phyloP scores from a whole-genome alignment of 2,888 invertebrate genomes.

The Serripes groenlandicus region DNA sequence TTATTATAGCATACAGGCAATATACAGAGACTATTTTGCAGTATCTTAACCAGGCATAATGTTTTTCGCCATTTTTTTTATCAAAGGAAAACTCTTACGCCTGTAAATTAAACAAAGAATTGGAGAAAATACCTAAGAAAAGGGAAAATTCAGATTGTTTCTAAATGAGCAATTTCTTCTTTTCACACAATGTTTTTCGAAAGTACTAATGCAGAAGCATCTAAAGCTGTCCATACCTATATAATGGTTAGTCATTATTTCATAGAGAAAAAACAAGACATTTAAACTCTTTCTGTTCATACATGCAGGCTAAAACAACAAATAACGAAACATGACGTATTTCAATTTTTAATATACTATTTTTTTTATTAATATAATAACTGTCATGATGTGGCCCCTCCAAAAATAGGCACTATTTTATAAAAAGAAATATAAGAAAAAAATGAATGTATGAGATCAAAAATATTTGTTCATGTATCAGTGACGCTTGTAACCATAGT shows the following conservation, averaged over 20 bases:
- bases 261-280: not conserved
- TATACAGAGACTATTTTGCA: too few species aligned
- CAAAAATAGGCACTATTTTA: not conserved
- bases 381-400: not conserved
- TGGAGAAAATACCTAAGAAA: too few species aligned
- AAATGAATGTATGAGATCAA: not conserved
- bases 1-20: too few species aligned
- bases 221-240: not conserved
- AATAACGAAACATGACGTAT: not conserved
- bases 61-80: too few species aligned
- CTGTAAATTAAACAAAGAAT: too few species aligned
- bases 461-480: constrained; percentile 32
- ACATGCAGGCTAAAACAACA: not conserved
- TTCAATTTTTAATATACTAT: not conserved
- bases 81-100: too few species aligned
- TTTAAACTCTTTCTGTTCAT: not conserved
- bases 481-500: constrained; percentile 64
- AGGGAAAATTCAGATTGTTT: not conserved
- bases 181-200: not conserved
- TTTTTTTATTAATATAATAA: not conserved
- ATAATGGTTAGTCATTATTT: not conserved
- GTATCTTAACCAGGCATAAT: too few species aligned
- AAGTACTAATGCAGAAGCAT: not conserved
- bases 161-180: not conserved
- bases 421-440: not conserved